These are phyloP conservation scores for Gorsachius magnificus DNA, from an alignment of 2,797 vertebrate genomes.

Conservation along the genomic window DNA sequence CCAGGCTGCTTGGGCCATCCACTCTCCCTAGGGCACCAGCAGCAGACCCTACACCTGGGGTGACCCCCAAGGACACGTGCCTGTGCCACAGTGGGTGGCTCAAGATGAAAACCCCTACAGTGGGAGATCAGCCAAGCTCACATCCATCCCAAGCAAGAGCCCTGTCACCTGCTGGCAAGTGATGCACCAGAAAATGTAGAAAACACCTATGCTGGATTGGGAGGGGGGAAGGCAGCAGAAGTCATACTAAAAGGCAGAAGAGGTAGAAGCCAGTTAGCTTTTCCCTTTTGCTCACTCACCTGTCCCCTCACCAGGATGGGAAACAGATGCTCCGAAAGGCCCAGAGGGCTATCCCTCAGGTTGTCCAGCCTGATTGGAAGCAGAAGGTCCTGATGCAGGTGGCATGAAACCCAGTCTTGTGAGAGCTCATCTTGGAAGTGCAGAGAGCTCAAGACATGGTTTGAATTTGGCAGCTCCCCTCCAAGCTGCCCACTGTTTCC, in stretches of 20 bases:
- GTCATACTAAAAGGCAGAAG: background rate
- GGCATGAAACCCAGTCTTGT: background rate
- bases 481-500: background rate
- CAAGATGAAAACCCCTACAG: background rate
- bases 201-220: background rate
- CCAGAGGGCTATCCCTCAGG: background rate
- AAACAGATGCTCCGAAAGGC: background rate
- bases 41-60: background rate
- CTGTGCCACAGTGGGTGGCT: background rate
- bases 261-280: background rate
- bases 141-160: background rate
- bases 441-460: background rate
- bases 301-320: background rate
- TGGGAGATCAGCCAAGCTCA: background rate
- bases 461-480: background rate
- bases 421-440: background rate
- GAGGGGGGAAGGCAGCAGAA: background rate
- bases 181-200: background rate
- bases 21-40: background rate
- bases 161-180: background rate
- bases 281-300: background rate
- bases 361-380: background rate
- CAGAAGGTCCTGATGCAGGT: background rate
- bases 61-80: accelerated
- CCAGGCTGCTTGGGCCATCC: background rate